Evolutionary conservation across 1,140 invertebrate genomes (phyloP).

Genomic region (Hyles euphorbiae): DNA sequence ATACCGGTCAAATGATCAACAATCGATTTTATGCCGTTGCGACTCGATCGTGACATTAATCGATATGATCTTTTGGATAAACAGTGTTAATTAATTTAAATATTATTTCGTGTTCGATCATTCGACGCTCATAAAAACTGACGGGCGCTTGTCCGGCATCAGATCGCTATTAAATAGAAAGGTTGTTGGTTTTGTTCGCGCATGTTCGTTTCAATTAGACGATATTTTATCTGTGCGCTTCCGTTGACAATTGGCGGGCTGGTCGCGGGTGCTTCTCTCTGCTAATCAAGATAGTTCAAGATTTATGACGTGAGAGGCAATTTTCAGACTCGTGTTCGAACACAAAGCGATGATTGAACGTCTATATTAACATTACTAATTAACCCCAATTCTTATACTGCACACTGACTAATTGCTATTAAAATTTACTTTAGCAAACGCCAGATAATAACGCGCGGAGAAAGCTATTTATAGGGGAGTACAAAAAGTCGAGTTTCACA

Average conservation of each 20-base stretch:
- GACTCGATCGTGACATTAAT: constrained; percentile 44
- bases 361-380: constrained; percentile 26
- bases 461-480: constrained; percentile 13
- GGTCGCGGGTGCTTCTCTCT: constrained; percentile 22
- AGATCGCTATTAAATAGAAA: constrained; percentile 41
- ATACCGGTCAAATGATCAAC: constrained; percentile 20
- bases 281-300: constrained; percentile 32
- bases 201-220: constrained; percentile 37
- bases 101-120: constrained; percentile 17
- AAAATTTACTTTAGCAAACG: constrained; percentile 11
- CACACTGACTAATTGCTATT: constrained; percentile 14
- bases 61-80: constrained; percentile 43
- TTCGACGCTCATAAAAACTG: constrained; percentile 33
- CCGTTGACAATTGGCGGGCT: constrained; percentile 29
- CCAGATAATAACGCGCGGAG: constrained; percentile 8
- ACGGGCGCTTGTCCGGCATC: constrained; percentile 28
- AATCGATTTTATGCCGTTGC: constrained; percentile 37
- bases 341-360: constrained; percentile 29
- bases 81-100: constrained; percentile 46
- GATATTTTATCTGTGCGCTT: constrained; percentile 40
- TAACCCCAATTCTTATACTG: constrained; percentile 19
- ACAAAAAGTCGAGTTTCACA: not conserved
- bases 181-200: constrained; percentile 14
- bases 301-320: constrained; percentile 29
- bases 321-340: constrained; percentile 23